Conservation (phyloP, 2,113 vertebrate species). For the Seriola dumerili region DNA sequence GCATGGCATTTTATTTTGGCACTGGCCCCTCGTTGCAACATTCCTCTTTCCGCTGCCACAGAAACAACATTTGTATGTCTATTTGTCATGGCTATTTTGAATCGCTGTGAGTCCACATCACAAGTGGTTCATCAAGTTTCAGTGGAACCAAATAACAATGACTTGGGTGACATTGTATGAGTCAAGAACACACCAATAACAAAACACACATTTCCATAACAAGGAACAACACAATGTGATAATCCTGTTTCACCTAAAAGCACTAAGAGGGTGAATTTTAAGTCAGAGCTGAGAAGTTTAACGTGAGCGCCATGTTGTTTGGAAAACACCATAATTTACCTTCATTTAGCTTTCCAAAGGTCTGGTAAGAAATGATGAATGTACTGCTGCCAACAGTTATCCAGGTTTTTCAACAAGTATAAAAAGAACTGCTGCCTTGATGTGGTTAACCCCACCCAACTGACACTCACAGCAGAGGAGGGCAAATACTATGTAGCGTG, state of each 20-base stretch:
- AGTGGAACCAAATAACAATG: slow-evolving; percentile 18
- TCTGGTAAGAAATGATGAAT: slow-evolving; percentile 26
- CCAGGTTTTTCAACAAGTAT: slow-evolving; percentile 13
- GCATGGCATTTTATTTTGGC: slow-evolving; percentile 8
- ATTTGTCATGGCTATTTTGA: slow-evolving; percentile 27
- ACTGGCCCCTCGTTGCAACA: slow-evolving; percentile 1
- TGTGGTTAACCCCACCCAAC: slow-evolving; percentile 67
- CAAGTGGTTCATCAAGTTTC: slow-evolving; percentile 29
- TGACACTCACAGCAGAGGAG: slow-evolving; percentile 36
- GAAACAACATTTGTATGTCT: slow-evolving; percentile 2
- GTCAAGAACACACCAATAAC: neutral
- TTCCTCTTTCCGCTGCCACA: slow-evolving; percentile 34
- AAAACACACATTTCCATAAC: slow-evolving; percentile 13
- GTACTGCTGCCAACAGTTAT: neutral
- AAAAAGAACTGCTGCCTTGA: slow-evolving; percentile 39
- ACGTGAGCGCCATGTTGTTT: slow-evolving; percentile 13
- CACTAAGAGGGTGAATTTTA: slow-evolving; percentile 1
- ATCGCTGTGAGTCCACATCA: neutral
- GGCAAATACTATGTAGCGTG: slow-evolving; percentile 28
- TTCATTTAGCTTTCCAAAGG: slow-evolving; percentile 47
- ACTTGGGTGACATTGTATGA: neutral
- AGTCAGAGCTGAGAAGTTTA: slow-evolving; percentile 1
- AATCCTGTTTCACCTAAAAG: neutral
- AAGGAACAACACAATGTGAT: neutral
- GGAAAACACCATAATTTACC: slow-evolving; percentile 13